Base-by-base conservation (phyloP, 2,888 invertebrate species). In the Campopleginae sp. region DNA sequence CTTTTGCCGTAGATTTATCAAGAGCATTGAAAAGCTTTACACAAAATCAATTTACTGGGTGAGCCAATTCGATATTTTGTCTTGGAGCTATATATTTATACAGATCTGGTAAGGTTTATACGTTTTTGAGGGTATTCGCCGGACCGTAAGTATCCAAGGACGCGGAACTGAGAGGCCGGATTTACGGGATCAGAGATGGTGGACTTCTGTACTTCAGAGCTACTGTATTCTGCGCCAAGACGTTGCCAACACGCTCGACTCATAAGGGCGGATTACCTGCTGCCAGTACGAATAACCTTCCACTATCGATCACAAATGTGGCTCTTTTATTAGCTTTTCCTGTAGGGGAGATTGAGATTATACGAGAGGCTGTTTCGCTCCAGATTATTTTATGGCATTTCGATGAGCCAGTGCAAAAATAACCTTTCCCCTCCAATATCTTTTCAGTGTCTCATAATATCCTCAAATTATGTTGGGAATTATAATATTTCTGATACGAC, bases 171-270 rank as follows among this genome's bases (percentile, higher is more conserved):
- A 58, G 27, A 27, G 27, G 58, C 23, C 14, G 54, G 27, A 58
- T 81, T 75, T 70, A 44, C 61, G 31, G 68, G 61, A 81, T 75
- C 68, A 68, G 46, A 70, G 75, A 75, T 76, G 46, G 61, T 48
- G 70, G 75, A 70, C 75, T 70, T 46, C 63, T 63, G 33, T 68
- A 38, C 65, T 61, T 27, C 33, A 38, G 33, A 63, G 31, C 44
- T 14, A 61, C 63, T 75, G 46, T 61, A 63, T 48, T 61, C 58
- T 23, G 38, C n/a, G 38, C n/a, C 63, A 14, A 23, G 58, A 63
- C 27, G 44, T 46, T 77, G 27, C 44, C 27, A 17, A 46, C 44
- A 68, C 19, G 44, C 7, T 14, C 23, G 23, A 68, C 12, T 38
- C 42, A 19, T 65, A 65, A 65, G 42, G 42, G 42, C 65, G 42